A percentile compares a stretch with the other conserved stretches of the same genome.
Conservation (phyloP, 2,797 vertebrate genomes). For the Sylvilagus floridanus region DNA sequence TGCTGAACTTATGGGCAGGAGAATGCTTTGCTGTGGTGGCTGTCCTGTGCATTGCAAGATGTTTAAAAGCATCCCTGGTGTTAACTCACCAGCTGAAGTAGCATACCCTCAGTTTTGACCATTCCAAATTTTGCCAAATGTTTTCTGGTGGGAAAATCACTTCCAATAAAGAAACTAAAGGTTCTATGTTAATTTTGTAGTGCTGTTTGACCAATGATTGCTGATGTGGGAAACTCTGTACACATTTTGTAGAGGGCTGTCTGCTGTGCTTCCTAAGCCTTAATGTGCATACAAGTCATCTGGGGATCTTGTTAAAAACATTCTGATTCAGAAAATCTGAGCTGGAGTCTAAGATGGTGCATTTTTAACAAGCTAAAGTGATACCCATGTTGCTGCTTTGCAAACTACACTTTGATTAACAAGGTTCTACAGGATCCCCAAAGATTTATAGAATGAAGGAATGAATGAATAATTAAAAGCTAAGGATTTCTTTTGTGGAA, state of each 20-base stretch:
- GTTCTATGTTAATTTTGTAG: background rate
- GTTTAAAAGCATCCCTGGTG: background rate
- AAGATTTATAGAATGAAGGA: constrained; percentile 62
- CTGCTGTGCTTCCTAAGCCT: background rate
- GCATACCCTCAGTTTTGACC: background rate
- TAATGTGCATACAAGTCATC: constrained; percentile 27
- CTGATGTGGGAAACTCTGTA: background rate
- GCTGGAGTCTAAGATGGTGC: background rate
- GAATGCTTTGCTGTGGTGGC: background rate
- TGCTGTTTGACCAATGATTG: background rate
- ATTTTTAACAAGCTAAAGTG: constrained; percentile 66
- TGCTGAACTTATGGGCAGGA: background rate
- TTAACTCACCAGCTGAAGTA: background rate
- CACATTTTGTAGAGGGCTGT: background rate
- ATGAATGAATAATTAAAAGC: constrained; percentile 72
- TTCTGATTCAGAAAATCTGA: constrained; percentile 62
- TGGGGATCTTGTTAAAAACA: constrained; percentile 68
- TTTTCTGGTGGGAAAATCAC: background rate
- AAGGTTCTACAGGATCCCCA: constrained; percentile 56
- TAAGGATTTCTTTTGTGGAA: constrained; percentile 50
- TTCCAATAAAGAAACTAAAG: background rate
- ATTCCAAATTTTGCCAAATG: background rate
- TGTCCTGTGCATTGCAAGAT: background rate
- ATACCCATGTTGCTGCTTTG: background rate
- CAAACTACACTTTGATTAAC: constrained; percentile 59